These are phyloP conservation scores for Nannobrachium achirus DNA, from an alignment of 2,113 vertebrate genomes.

Conservation along the genomic window DNA sequence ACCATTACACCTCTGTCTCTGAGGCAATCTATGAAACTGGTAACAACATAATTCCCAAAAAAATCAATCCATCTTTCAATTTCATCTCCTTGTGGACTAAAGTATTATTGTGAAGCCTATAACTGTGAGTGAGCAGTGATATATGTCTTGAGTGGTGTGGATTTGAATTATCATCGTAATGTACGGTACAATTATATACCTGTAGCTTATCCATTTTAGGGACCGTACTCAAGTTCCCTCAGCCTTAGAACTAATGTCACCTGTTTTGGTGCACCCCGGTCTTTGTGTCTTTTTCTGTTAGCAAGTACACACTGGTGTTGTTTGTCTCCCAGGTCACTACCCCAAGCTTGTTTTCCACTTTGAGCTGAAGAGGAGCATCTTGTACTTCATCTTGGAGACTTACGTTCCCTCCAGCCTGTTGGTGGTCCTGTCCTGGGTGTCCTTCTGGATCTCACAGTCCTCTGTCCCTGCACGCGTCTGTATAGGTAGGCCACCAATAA, in stretches of 20 bases:
- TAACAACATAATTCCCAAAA: conserved; percentile 37
- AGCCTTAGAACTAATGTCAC: no score
- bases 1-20: conserved; percentile 88
- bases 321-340: conserved; percentile 77
- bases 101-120: no score
- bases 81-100: neutral
- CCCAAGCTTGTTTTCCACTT: conserved; percentile 91
- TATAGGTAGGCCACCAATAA: conserved; percentile 80
- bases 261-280: no score
- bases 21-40: conserved; percentile 92
- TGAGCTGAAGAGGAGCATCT: conserved; percentile 89
- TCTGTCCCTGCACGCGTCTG: conserved; percentile 91
- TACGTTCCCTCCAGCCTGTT: conserved; percentile 90
- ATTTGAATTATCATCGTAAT: no score
- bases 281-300: no score
- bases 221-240: no score
- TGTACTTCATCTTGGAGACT: conserved; percentile 91
- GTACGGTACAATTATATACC: no score
- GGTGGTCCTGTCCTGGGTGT: conserved; percentile 92
- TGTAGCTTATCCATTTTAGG: no score
- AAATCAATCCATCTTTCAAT: neutral
- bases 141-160: no score
- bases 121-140: no score
- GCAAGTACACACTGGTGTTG: neutral
- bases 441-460: conserved; percentile 92